A percentile compares a stretch with the other conserved stretches of the same genome.
Evolutionary conservation across 2,888 invertebrate genomes (phyloP).

Genomic region (Chrysopilus asiliformis): DNA sequence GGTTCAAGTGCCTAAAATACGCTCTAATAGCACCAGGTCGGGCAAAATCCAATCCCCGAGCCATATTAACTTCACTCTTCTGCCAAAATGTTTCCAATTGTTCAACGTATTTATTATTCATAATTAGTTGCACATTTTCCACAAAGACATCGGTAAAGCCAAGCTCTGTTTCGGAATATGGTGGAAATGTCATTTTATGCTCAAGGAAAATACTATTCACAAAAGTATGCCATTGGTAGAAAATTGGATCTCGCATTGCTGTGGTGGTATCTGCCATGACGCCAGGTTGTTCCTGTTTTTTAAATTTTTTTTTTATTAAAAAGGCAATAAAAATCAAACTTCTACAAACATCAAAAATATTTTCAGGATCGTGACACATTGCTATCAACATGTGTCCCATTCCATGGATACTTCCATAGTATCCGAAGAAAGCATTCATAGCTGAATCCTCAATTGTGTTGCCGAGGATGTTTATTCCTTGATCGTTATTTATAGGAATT

Average conservation of each 20-base stretch:
- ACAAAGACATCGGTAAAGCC: conserved; percentile 26
- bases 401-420: conserved; percentile 62
- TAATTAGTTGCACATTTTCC: conserved; percentile 13
- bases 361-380: conserved; percentile 58
- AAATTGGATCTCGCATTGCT: conserved; percentile 42
- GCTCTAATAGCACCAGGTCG: conserved; percentile 39
- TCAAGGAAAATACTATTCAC: conserved; percentile 39
- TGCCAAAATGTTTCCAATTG: conserved; percentile 55
- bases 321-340: conserved; percentile 1
- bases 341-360: conserved; percentile 52
- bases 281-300: conserved; percentile 39
- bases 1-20: conserved; percentile 7
- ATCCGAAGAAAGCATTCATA: conserved; percentile 47
- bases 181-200: conserved; percentile 36
- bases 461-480: conserved; percentile 54
- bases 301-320: conserved; percentile 2
- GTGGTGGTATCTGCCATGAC: conserved; percentile 42
- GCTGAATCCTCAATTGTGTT: conserved; percentile 56
- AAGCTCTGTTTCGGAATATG: conserved; percentile 25
- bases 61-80: conserved; percentile 59
- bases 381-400: conserved; percentile 59
- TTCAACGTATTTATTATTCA: conserved; percentile 28
- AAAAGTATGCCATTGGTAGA: conserved; percentile 42
- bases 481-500: conserved; percentile 9
- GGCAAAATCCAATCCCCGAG: conserved; percentile 59